Base-by-base conservation (phyloP, 2,888 invertebrate species). In the Macrophya alboannulata region DNA sequence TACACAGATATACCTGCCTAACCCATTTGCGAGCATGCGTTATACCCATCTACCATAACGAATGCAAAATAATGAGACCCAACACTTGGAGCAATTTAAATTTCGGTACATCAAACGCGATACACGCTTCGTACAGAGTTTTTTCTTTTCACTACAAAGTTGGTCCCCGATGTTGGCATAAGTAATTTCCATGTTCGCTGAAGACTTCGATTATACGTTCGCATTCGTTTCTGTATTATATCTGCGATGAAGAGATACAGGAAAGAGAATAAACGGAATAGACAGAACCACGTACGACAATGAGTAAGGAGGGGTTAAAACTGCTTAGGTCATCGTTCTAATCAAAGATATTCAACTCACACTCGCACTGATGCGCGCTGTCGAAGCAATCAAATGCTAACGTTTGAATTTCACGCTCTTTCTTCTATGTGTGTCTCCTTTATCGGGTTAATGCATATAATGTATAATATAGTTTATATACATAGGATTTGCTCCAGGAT, bases 261-360 rank as follows among this genome's bases (percentile, higher is more conserved):
- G 5, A 10, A 76, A 76, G 48, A 76, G 21, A 37, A 55, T 2
- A n/a, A 4, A 10, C 15, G 31, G 5, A 37, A 77, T 25, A 45
- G 45, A 5, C 12, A 74, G 45, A 21, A 71, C 15, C 74, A 74
- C n/a, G 74, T 45, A 55, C 12, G 77, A 77, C 25, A 77, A 55
- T 21, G 9, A 77, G n/a, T 0, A 37, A 37, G 76, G 8, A 12
- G 37, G 9, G 21, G 74, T 25, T 48, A 8, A 55, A 2, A 77
- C 25, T 55, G 77, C 77, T 37, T 25, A 77, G 55, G 77, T 77
- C 77, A 77, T 77, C 77, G 77, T 55, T 77, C 37, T 55, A 77
- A 77, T 77, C 77, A 77, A 77, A 77, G 55, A 77, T 77, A 55
- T 77, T n/a, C 37, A 77, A 77, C 77, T 55, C 15, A 77, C 77